Evolutionary conservation across 2,797 vertebrate genomes (phyloP), one percentile per base, ranked within the genome.

Genomic region (Gallinago nigripennis): DNA sequence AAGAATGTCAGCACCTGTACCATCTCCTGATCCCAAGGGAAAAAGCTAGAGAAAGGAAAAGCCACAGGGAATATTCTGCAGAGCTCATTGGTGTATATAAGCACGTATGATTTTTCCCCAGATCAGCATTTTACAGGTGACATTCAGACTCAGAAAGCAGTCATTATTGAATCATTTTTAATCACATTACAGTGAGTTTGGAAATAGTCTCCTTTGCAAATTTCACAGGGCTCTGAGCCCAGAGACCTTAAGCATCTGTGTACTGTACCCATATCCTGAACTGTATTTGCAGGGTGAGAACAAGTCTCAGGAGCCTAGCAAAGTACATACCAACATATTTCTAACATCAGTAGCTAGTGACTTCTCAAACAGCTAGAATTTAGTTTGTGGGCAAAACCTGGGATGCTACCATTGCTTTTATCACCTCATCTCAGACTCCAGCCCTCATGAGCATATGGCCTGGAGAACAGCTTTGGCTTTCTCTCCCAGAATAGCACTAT

Each of bases 81-180:
- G 35, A 77, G 11, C 11, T 64, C 56, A 27, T 9, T 66, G 37
- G 8, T 53, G 2, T 57, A 16, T 41, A 28, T 45, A 33, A 8
- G 14, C 20, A 20, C 7, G 3, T 13, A 50, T 0, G 1, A 33
- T 48, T 86, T 69, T 85, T 31, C 9, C n/a, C 11, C 19, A 56
- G 35, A 50, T 30, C 51, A 70, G 16, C 20, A 56, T 73, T 77
- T 82, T 85, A 24, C 31, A 57, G 33, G 25, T 43, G 78, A 60
- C 30, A 77, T 89, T 87, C 60, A 90, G 18, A 56, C 19, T 17
- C 46, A 51, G 1, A 70, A 58, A 82, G 18, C 11, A 72, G 35
- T 41, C 25, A 73, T 63, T 79, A 58, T 2, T 35, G 12, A 66
- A 9, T 30, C 4, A 17, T 11, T 76, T 43, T 84, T 87, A n/a